Evolutionary conservation across 2,888 invertebrate genomes (phyloP).

Genomic region (Neoaliturus tenellus): DNA sequence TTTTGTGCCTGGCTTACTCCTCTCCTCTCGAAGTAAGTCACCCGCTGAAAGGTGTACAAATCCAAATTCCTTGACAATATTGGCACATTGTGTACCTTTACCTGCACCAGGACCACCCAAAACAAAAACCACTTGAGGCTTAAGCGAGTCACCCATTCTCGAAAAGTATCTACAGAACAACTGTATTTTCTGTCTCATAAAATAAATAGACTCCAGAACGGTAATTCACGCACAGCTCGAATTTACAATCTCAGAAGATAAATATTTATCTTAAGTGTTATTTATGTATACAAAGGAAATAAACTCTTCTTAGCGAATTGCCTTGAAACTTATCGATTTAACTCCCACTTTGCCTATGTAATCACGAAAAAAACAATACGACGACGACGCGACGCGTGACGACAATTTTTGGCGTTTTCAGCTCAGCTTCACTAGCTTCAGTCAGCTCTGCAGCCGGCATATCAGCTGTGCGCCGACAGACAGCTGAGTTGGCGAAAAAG

Average conservation of each 20-base stretch:
- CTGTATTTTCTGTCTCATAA: slow-evolving; percentile 17
- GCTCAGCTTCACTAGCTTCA: not conserved
- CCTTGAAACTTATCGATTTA: no score
- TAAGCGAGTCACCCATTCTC: slow-evolving; percentile 60
- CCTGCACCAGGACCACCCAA: slow-evolving; percentile 98
- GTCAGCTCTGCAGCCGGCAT: not conserved
- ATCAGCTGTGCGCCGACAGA: not conserved
- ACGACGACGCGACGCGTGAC: no score
- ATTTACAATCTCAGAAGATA: not conserved
- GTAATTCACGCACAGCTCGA: not conserved
- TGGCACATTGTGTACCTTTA: slow-evolving; percentile 97
- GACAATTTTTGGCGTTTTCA: not conserved
- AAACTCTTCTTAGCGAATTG: no score
- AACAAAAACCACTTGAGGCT: slow-evolving; percentile 95
- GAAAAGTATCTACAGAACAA: not conserved
- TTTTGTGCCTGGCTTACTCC: slow-evolving; percentile 88
- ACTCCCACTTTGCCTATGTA: no score
- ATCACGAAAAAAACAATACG: no score
- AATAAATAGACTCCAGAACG: not conserved
- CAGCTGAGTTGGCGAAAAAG: slow-evolving; percentile 2
- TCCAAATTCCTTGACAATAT: slow-evolving; percentile 88
- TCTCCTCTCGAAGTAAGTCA: slow-evolving; percentile 95
- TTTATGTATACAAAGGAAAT: no score
- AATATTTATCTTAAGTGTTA: no score
- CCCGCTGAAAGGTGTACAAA: slow-evolving; percentile 94